A percentile compares a stretch with the other conserved stretches of the same genome.
Conservation (phyloP, 2,888 invertebrate species). For the Nemotelus pantherinus region DNA sequence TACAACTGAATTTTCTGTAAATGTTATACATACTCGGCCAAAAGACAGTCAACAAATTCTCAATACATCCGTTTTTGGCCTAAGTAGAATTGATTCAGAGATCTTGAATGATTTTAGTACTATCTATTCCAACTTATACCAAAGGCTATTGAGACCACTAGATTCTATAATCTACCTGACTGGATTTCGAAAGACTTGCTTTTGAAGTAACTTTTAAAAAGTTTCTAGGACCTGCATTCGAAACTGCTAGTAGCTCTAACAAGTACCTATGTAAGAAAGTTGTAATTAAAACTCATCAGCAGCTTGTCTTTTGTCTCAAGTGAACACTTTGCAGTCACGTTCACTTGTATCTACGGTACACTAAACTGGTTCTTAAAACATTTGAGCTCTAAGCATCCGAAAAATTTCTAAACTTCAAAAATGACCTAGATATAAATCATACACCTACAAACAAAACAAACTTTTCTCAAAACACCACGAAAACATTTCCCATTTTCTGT, state of each 20-base stretch:
- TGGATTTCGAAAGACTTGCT: neutral
- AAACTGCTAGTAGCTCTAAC: neutral
- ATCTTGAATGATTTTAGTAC: neutral
- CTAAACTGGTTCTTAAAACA: no score
- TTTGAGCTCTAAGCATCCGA: neutral
- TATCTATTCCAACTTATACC: neutral
- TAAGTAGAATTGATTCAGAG: no score
- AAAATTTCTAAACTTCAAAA: slow-evolving; percentile 20
- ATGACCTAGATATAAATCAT: slow-evolving; percentile 17
- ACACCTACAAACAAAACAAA: slow-evolving; percentile 12
- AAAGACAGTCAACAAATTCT: no score
- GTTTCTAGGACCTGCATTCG: neutral
- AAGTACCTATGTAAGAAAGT: no score
- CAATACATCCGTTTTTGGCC: neutral
- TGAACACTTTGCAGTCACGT: no score
- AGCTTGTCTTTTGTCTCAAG: no score
- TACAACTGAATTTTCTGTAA: no score
- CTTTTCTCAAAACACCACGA: slow-evolving; percentile 8
- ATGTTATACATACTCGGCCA: no score
- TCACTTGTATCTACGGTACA: no score
- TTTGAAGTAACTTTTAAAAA: neutral
- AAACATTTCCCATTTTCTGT: slow-evolving; percentile 24
- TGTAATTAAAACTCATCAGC: no score
- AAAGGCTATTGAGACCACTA: neutral
- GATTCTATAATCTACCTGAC: neutral